phyloP scores from a whole-genome alignment of 2,113 vertebrate species.

The Talpa occidentalis region DNA sequence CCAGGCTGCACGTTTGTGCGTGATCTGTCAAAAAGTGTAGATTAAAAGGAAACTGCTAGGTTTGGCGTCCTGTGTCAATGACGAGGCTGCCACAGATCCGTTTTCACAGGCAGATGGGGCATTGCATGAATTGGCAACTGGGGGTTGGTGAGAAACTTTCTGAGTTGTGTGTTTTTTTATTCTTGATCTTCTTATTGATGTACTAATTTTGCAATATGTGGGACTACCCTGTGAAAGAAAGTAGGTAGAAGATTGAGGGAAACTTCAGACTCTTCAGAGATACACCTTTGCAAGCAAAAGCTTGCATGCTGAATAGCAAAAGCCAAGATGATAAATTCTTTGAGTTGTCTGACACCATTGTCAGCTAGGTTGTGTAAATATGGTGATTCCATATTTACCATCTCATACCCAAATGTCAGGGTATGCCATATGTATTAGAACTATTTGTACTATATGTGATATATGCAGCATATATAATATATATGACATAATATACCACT shows the following conservation, averaged over 20 bases:
- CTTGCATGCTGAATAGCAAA: not conserved
- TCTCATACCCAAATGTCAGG: not conserved
- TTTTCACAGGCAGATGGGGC: not conserved
- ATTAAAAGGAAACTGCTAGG: not conserved
- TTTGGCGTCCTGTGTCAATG: not conserved
- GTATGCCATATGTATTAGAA: not conserved
- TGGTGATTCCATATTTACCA: not conserved
- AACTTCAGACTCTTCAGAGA: not conserved
- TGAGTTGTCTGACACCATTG: not conserved
- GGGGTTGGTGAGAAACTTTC: constrained; percentile 53
- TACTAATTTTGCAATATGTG: not conserved
- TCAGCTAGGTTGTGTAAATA: not conserved
- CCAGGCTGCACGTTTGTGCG: not conserved
- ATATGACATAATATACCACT: not conserved
- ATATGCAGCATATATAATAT: not conserved
- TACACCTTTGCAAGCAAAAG: not conserved
- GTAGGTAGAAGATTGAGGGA: not conserved
- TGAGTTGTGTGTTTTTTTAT: not conserved
- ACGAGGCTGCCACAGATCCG: not conserved
- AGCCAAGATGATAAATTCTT: not conserved
- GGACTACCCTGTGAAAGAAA: not conserved
- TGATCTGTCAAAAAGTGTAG: not conserved
- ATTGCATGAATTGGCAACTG: not conserved
- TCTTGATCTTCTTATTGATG: not conserved
- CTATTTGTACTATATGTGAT: not conserved